These are phyloP conservation scores for Calephelis virginiensis DNA, from an alignment of 1,140 invertebrate genomes.

Conservation along the genomic window DNA sequence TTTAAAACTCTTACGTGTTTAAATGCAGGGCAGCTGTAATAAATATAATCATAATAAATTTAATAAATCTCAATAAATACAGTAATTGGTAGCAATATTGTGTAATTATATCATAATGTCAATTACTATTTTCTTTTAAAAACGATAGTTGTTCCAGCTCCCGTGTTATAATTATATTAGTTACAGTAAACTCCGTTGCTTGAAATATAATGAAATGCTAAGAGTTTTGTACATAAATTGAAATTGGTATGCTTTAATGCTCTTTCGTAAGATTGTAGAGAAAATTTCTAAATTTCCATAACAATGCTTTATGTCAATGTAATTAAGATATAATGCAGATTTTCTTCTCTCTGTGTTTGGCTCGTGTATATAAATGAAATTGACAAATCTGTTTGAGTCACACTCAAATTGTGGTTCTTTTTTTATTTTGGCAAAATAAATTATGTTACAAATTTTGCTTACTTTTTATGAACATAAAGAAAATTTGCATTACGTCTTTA, in stretches of 20 bases:
- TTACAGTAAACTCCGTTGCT: slow-evolving; percentile 21
- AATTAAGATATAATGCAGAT: slow-evolving; percentile 24
- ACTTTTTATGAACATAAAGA: too few species aligned
- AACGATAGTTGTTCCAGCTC: not conserved
- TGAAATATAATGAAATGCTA: slow-evolving; percentile 44
- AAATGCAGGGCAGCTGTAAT: slow-evolving; percentile 13
- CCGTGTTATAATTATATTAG: slow-evolving; percentile 19
- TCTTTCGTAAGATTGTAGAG: slow-evolving; percentile 60
- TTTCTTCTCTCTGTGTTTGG: not conserved
- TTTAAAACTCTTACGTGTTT: slow-evolving; percentile 70
- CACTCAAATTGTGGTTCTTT: too few species aligned
- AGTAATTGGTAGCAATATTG: not conserved
- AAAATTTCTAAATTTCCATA: slow-evolving; percentile 67
- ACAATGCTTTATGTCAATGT: slow-evolving; percentile 45
- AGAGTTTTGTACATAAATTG: slow-evolving; percentile 75
- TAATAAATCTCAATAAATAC: too few species aligned
- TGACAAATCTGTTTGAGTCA: too few species aligned
- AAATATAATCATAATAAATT: slow-evolving; percentile 8
- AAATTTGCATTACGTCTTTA: slow-evolving; percentile 24
- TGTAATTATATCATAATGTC: not conserved
- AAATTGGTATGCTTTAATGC: slow-evolving; percentile 72
- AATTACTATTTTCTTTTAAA: not conserved
- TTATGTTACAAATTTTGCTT: too few species aligned
- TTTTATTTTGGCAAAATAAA: too few species aligned
- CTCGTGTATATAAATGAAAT: too few species aligned